phyloP scores from a whole-genome alignment of 1,140 invertebrate genomes.

The Platyscapa corneri region DNA sequence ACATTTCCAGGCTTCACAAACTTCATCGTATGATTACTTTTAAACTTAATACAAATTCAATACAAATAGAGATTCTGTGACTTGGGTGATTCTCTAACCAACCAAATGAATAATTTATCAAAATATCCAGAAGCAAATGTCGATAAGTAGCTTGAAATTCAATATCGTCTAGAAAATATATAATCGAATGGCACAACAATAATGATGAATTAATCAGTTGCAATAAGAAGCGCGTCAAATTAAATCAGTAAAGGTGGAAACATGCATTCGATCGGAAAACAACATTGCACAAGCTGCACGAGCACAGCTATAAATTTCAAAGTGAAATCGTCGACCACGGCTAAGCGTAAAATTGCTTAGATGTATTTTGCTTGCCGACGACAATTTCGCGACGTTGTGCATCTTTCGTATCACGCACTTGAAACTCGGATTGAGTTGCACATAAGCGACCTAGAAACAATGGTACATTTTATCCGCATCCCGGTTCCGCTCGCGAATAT shows the following conservation, averaged over 20 bases:
- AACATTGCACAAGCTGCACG: background rate
- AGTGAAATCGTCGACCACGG: background rate
- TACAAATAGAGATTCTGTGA: too few species aligned
- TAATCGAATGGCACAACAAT: background rate
- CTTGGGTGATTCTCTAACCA: too few species aligned
- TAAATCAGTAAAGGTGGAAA: background rate
- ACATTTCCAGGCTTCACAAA: too few species aligned
- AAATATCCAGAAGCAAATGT: background rate
- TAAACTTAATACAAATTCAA: too few species aligned
- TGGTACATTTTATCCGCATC: background rate
- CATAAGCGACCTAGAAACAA: background rate
- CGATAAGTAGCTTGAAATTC: background rate
- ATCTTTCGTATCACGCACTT: background rate
- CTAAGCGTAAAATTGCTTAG: conserved; percentile 3
- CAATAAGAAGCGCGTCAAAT: background rate
- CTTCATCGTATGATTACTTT: too few species aligned
- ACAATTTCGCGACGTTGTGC: background rate
- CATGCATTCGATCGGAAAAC: background rate
- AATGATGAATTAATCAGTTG: background rate
- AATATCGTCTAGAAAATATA: background rate
- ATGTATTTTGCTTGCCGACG: background rate
- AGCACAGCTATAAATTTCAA: background rate
- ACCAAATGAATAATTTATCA: too few species aligned
- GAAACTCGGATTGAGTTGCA: background rate
- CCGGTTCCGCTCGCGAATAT: background rate